Conservation (phyloP, 2,113 vertebrate genomes). For the Laticauda laticaudata region DNA sequence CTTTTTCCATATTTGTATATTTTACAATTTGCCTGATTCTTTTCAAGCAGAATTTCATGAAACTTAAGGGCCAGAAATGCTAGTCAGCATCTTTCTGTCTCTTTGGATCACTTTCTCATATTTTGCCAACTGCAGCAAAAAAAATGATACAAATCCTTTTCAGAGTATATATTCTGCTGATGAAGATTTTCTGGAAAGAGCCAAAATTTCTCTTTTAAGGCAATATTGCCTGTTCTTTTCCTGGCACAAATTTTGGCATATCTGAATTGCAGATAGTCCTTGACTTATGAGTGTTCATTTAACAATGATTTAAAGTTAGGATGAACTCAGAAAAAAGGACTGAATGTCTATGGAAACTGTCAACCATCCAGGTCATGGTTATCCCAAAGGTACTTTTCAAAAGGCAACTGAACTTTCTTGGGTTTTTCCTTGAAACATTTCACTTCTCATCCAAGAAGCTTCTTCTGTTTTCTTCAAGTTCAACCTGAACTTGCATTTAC, state of each 20-base stretch:
- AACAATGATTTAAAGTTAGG: background rate
- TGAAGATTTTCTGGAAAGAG: background rate
- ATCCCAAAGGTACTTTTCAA: background rate
- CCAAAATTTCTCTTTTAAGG: background rate
- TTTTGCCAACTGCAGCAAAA: background rate
- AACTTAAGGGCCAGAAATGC: background rate
- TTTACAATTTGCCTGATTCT: background rate
- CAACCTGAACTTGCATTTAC: background rate
- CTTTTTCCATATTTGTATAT: background rate
- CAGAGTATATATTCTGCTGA: background rate
- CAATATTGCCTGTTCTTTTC: background rate
- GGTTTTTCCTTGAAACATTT: background rate
- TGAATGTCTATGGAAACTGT: background rate
- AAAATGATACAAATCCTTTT: background rate
- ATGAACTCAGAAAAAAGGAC: background rate
- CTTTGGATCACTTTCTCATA: background rate
- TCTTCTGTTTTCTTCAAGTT: background rate
- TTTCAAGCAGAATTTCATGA: background rate
- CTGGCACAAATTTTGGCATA: background rate
- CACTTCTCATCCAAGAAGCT: background rate
- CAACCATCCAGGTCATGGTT: background rate
- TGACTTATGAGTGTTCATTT: background rate
- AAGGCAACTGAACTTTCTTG: background rate
- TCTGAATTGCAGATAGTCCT: background rate
- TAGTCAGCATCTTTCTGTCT: no score